phyloP scores from a whole-genome alignment of 2,888 invertebrate genomes.

The Neocrepidodera transversa region DNA sequence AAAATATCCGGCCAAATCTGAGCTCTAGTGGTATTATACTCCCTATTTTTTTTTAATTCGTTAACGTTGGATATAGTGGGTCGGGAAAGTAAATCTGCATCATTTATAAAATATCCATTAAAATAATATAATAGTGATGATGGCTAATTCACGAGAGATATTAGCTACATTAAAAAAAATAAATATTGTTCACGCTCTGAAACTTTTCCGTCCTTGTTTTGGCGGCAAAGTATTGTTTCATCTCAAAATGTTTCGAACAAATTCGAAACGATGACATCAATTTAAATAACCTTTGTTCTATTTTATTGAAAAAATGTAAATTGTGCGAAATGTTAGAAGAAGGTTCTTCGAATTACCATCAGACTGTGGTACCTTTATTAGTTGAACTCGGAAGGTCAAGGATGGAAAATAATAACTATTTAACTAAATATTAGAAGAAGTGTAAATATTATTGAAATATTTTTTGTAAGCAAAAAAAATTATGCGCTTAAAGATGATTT shows the following conservation, averaged over 20 bases:
- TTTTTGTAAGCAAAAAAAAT: too few relatives aligned
- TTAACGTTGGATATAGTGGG: too few relatives aligned
- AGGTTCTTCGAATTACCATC: conserved; percentile 27
- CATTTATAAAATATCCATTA: too few relatives aligned
- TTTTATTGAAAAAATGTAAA: conserved; percentile 35
- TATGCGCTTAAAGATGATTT: too few relatives aligned
- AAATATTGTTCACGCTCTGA: conserved; percentile 46
- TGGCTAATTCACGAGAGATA: not conserved
- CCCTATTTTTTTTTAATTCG: too few relatives aligned
- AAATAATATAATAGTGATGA: too few relatives aligned
- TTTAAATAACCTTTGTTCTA: conserved; percentile 41
- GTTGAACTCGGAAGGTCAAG: not conserved
- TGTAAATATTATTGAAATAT: too few relatives aligned
- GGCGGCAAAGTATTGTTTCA: conserved; percentile 35
- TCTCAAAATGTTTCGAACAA: conserved; percentile 42
- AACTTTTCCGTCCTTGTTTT: conserved; percentile 45
- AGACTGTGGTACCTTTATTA: conserved; percentile 29
- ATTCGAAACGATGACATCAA: conserved; percentile 44
- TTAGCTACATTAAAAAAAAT: conserved; percentile 12
- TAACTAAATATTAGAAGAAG: too few relatives aligned
- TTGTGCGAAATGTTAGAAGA: conserved; percentile 27
- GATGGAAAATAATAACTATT: not conserved
- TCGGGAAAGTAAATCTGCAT: too few relatives aligned
- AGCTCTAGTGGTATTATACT: too few relatives aligned
- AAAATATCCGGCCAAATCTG: too few relatives aligned